Evolutionary conservation across 1,140 invertebrate species (phyloP).

Genomic region (Thrips palmi): DNA sequence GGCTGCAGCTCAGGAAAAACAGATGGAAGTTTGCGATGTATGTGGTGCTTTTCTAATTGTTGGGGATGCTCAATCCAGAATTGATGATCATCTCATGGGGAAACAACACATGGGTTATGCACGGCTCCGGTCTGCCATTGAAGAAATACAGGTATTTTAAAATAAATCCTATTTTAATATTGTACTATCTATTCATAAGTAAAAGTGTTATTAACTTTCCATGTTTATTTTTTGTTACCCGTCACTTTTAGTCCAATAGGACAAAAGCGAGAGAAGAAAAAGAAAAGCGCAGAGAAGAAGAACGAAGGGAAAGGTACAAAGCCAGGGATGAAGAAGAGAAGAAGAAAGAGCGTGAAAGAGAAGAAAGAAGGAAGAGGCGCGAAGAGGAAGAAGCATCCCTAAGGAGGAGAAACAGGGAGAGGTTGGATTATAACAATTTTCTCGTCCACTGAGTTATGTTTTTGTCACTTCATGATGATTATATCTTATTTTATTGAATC

Average conservation of each 20-base stretch:
- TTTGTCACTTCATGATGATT: too few relatives aligned
- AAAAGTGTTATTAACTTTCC: constrained; percentile 1
- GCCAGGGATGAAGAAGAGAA: constrained; percentile 12
- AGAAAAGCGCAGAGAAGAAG: constrained; percentile 16
- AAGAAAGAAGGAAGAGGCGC: constrained; percentile 10
- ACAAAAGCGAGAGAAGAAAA: constrained; percentile 16
- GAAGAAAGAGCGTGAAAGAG: constrained; percentile 13
- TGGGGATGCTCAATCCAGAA: constrained; percentile 92
- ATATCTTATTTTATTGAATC: too few relatives aligned
- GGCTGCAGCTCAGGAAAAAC: constrained; percentile 77
- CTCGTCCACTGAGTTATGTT: too few relatives aligned
- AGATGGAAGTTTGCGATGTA: constrained; percentile 97
- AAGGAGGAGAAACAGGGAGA: too few relatives aligned
- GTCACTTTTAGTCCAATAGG: constrained; percentile 11
- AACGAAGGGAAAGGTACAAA: constrained; percentile 14
- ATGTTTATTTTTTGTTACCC: neutral
- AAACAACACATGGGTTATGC: constrained; percentile 93
- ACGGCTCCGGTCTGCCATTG: constrained; percentile 41
- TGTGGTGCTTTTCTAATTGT: constrained; percentile 97
- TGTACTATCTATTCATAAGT: neutral
- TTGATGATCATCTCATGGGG: constrained; percentile 94
- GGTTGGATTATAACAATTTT: too few relatives aligned
- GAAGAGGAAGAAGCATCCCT: constrained; percentile 12
- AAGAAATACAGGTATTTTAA: constrained; percentile 31
- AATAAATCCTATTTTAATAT: neutral